A percentile compares a stretch with the other conserved stretches of the same genome.
phyloP scores from a whole-genome alignment of 2,113 vertebrate species.

The Cheilinus undulatus region DNA sequence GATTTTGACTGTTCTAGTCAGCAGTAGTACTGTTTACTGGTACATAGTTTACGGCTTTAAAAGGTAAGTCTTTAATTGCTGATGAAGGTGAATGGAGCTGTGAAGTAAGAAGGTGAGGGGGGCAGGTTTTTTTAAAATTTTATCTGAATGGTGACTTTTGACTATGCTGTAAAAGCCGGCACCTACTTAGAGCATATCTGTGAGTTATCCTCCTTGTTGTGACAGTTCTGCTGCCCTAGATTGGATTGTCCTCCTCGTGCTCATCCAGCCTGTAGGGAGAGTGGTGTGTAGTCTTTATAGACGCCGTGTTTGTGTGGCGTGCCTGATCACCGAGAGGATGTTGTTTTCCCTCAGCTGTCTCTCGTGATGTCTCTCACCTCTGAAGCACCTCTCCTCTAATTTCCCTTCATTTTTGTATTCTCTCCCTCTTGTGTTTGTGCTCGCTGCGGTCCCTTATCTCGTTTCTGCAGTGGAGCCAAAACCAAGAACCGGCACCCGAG shows the following conservation, averaged over 20 bases:
- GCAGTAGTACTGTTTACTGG: too few species aligned
- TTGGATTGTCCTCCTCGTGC: slow-evolving; percentile 45
- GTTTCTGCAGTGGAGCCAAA: slow-evolving; percentile 53
- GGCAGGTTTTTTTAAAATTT: too few species aligned
- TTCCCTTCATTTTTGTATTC: slow-evolving; percentile 60
- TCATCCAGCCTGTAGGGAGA: slow-evolving; percentile 35
- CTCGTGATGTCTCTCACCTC: slow-evolving; percentile 55
- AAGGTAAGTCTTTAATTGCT: too few species aligned
- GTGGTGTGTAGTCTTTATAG: slow-evolving; percentile 54
- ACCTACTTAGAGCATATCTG: slow-evolving; percentile 21
- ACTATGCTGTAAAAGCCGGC: too few species aligned
- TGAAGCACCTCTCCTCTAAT: slow-evolving; percentile 57
- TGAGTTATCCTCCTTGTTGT: slow-evolving; percentile 15
- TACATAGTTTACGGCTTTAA: too few species aligned
- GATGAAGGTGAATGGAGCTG: too few species aligned
- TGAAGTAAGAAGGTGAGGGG: too few species aligned
- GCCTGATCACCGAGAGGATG: slow-evolving; percentile 71
- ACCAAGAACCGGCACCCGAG: slow-evolving; percentile 46
- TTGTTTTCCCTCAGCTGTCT: slow-evolving; percentile 65
- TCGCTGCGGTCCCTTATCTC: slow-evolving; percentile 65
- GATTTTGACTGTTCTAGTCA: too few species aligned
- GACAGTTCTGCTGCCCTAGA: slow-evolving; percentile 48
- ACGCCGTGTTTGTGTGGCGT: slow-evolving; percentile 26
- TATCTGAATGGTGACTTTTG: too few species aligned
- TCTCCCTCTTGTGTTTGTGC: slow-evolving; percentile 23